Evolutionary conservation across 2,797 vertebrate species (phyloP).

Genomic region (Platalea minor): DNA sequence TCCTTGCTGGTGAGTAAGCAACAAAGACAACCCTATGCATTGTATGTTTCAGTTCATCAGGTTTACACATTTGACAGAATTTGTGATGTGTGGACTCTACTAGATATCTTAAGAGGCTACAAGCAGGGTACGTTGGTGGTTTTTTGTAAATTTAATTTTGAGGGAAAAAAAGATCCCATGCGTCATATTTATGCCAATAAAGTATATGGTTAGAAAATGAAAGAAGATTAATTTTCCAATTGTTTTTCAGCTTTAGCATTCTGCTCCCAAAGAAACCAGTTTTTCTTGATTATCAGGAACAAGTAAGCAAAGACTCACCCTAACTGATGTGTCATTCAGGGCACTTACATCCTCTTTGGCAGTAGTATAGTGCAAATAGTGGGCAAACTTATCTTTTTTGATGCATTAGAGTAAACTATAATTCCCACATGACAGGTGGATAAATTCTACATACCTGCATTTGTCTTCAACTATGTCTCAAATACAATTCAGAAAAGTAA

Average conservation of each 20-base stretch:
- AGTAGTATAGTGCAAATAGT: not conserved
- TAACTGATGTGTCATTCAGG: not conserved
- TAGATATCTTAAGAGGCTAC: not conserved
- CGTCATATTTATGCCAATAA: not conserved
- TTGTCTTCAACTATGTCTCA: not conserved
- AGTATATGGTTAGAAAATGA: not conserved
- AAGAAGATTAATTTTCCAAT: not conserved
- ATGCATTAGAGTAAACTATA: not conserved
- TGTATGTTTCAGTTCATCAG: not conserved
- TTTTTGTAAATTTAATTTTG: not conserved
- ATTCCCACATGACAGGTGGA: not conserved
- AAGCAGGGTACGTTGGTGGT: not conserved
- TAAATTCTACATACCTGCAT: not conserved
- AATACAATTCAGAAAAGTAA: not conserved
- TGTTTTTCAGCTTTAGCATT: not conserved
- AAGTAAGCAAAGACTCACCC: not conserved
- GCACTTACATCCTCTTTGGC: conserved; percentile 39
- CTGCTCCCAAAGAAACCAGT: conserved; percentile 17
- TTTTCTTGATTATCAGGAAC: conserved; percentile 45
- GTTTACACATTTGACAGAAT: not conserved
- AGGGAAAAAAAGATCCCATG: no score
- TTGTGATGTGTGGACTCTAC: not conserved
- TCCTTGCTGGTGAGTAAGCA: not conserved
- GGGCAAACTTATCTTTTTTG: not conserved
- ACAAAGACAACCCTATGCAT: not conserved